Base-by-base conservation (phyloP, 2,888 invertebrate species). In the Willowsia nigromaculata region DNA sequence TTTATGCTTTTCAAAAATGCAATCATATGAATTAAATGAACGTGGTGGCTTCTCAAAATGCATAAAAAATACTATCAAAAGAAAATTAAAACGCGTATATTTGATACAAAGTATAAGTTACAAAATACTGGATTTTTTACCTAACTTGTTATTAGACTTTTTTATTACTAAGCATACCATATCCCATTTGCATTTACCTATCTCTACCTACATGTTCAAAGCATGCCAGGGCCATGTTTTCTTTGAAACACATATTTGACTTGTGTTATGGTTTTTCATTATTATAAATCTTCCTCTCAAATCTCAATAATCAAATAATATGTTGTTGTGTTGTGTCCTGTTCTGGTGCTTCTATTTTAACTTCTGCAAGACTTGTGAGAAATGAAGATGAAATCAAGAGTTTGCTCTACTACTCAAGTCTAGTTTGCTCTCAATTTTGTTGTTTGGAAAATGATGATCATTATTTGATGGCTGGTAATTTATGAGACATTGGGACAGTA, bases 321-420 rank as follows among this genome's bases (percentile, higher is more conserved):
- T n/a, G n/a, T n/a, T n/a, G n/a, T n/a, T n/a, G n/a, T n/a, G n/a
- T n/a, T n/a, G 37, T 78, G 78, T 78, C 78, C 78, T 78, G 78
- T 78, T 78, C 74, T 47, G 74, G 50, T 74, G 74, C 9, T 74
- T 2, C 43, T 43, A 18, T 68, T 68, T n/a, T 9, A 40, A 0
- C 11, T 27, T 37, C 11, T 27, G 25, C 22, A n/a, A n/a, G n/a
- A 13, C 74, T 68, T 53, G 11, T 18, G 9, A 30, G 13, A 27
- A 47, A 5, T 27, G 22, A 37, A 85, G 22, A 84, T 68, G 86
- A 87, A 87, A 87, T 87, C 80, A 87, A 87, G 81, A 87, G 86
- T 87, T 85, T 68, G 85, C 43, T 76, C 85, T 85, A 85, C 62
- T 85, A 85, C 62, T 85, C 85, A 74, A 85, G 74, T 76, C 47